Base-by-base conservation (phyloP, 2,113 vertebrate species). In the Pyxicephalus adspersus region DNA sequence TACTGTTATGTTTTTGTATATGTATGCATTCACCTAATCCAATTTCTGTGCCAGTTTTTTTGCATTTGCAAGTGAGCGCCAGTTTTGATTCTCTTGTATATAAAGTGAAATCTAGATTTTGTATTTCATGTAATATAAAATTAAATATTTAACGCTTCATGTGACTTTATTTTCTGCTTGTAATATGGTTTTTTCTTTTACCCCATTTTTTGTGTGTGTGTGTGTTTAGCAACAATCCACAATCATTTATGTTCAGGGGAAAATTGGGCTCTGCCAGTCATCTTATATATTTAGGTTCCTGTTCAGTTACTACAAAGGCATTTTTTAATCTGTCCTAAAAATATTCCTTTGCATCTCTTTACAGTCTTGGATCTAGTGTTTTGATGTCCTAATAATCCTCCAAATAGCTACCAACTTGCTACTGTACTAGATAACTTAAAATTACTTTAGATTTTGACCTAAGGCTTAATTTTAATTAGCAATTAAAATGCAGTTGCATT, bases 111-210 rank as follows among this genome's bases (percentile, higher is more conserved):
- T 90, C 85, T 9, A 87, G 85, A 85, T 81, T 85, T 68, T 88
- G 89, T 90, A 90, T 90, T 90, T 91, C 91, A 81, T 90, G 89
- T 91, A 91, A 90, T 85, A 90, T 90, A 90, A 90, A 90, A 88
- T 89, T 64, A 91, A 91, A 88, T 90, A 91, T 90, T 86, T 91
- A 87, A 89, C 85, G 88, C 85, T n/a, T 83, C n/a, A 16, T 50
- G 45, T 54, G 18, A 20, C 63, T 50, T 76, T 65, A 17, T 65
- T 65, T 77, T 77, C n/a, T 38, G 20, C 18, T 29, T 66, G 18
- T 50, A 45, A n/a, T 50, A 34, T 18, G 11, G 26, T 15, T 45
- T 26, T 23, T 64, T 23, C 18, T 25, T 26, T 20, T 34, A 18
- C n/a, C n/a, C 38, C 38, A 45, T 45, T 51, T 72, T 3, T 31